Evolutionary conservation across 2,797 vertebrate species (phyloP).

Genomic region (Mormyrops boulengeri): DNA sequence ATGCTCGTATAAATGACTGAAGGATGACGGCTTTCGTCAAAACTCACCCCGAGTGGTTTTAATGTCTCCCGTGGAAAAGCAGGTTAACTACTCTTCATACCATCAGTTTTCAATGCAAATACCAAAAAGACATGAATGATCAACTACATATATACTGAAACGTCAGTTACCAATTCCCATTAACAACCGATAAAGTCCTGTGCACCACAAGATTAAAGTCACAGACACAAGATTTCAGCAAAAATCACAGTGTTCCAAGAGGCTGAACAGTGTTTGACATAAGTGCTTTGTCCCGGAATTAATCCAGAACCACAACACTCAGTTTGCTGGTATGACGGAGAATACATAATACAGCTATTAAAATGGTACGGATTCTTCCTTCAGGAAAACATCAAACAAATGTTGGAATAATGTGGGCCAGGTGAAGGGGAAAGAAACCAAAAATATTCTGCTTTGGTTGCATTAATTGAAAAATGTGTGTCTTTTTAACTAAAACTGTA

Average conservation of each 20-base stretch:
- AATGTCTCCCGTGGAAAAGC: not conserved
- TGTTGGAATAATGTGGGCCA: not conserved
- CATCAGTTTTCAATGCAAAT: not conserved
- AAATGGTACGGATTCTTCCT: not conserved
- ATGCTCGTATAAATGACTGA: not conserved
- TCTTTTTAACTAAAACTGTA: not conserved
- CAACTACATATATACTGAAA: not conserved
- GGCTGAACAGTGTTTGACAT: not conserved
- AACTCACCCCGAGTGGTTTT: not conserved
- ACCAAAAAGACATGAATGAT: not conserved
- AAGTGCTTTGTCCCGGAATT: not conserved
- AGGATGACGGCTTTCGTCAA: not conserved
- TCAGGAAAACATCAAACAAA: not conserved
- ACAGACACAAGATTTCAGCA: not conserved
- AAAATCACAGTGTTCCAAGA: not conserved
- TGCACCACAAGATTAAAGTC: constrained; percentile 1
- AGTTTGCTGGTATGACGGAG: not conserved
- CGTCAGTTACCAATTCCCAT: not conserved
- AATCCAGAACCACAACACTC: not conserved
- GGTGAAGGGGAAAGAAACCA: not conserved
- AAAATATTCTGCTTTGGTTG: not conserved
- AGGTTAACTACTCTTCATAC: not conserved
- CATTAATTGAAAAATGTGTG: not conserved
- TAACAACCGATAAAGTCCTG: not conserved
- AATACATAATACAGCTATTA: not conserved